Percentiles rank a stretch among this genome's conserved stretches.
Conservation (phyloP, 2,888 invertebrate genomes). For the Microctonus brassicae region DNA sequence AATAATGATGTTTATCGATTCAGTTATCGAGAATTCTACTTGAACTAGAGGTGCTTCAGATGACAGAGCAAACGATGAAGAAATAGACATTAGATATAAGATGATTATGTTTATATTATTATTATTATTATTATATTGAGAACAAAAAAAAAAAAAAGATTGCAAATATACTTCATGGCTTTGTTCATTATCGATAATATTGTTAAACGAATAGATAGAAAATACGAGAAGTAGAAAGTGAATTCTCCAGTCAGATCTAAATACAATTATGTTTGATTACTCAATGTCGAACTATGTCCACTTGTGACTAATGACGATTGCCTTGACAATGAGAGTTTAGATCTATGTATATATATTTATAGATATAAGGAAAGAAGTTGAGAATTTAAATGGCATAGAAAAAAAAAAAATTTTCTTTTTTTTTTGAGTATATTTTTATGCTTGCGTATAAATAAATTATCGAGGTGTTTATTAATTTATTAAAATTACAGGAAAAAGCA, state of each 20-base stretch:
- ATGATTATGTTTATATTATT: no score
- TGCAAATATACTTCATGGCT: not conserved
- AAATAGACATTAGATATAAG: not conserved
- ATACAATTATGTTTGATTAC: not conserved
- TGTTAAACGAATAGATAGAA: not conserved
- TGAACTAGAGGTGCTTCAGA: slow-evolving; percentile 40
- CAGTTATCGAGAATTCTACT: slow-evolving; percentile 59
- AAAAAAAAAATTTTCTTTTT: no score
- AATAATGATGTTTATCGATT: slow-evolving; percentile 67
- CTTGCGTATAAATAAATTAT: no score
- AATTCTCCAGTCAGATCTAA: not conserved
- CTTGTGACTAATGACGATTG: not conserved
- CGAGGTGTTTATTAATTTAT: no score
- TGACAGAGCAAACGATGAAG: slow-evolving; percentile 6
- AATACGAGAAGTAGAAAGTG: not conserved
- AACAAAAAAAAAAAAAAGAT: not conserved
- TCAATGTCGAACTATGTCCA: not conserved
- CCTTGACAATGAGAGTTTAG: not conserved
- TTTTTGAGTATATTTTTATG: no score
- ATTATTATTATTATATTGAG: no score
- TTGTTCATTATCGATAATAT: not conserved
- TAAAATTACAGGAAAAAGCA: no score
- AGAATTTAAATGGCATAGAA: no score
- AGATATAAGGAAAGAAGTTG: not conserved
- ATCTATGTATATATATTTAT: slow-evolving; percentile 8